These are phyloP conservation scores for Spongia lamella DNA, from an alignment of 37 sponge, comb jelly and placozoan genomes.

Conservation along the genomic window DNA sequence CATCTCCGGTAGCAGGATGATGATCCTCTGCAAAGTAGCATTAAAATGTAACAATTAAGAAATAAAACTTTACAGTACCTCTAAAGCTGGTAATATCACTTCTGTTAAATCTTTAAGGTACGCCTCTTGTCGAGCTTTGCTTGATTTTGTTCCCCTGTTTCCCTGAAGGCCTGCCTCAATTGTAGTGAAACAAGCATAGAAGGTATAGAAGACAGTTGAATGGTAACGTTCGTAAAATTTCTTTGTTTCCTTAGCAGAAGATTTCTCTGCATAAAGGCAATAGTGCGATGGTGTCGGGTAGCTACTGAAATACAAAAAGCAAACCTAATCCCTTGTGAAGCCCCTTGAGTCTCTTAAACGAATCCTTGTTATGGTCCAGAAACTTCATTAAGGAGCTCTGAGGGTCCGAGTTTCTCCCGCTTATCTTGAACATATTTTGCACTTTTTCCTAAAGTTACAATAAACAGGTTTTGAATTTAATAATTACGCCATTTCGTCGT, in stretches of 20 bases:
- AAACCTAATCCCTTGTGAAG: constrained; percentile 68
- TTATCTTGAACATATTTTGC: neutral
- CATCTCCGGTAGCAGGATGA: constrained; percentile 77
- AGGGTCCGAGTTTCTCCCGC: constrained; percentile 31
- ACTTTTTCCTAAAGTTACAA: neutral
- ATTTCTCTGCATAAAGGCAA: constrained; percentile 55
- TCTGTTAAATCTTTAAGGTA: constrained; percentile 48
- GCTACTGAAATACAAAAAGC: neutral
- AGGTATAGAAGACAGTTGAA: constrained; percentile 64
- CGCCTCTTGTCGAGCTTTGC: constrained; percentile 17
- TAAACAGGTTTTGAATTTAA: too few relatives aligned
- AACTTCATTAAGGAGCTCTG: constrained; percentile 66
- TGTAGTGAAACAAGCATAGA: constrained; percentile 65
- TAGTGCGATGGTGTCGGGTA: constrained; percentile 3
- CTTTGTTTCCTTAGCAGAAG: constrained; percentile 53
- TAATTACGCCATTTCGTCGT: too few relatives aligned
- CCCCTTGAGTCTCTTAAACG: constrained; percentile 62
- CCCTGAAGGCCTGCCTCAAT: constrained; percentile 52
- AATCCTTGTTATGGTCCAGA: constrained; percentile 66
- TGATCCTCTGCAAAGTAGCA: constrained; percentile 40
- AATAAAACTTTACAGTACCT: constrained; percentile 32
- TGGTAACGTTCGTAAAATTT: constrained; percentile 54
- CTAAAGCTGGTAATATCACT: constrained; percentile 54
- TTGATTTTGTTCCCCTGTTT: constrained; percentile 20
- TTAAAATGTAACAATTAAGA: neutral